Conservation (phyloP, 2,113 vertebrate genomes). For the Onychostruthus taczanowskii region DNA sequence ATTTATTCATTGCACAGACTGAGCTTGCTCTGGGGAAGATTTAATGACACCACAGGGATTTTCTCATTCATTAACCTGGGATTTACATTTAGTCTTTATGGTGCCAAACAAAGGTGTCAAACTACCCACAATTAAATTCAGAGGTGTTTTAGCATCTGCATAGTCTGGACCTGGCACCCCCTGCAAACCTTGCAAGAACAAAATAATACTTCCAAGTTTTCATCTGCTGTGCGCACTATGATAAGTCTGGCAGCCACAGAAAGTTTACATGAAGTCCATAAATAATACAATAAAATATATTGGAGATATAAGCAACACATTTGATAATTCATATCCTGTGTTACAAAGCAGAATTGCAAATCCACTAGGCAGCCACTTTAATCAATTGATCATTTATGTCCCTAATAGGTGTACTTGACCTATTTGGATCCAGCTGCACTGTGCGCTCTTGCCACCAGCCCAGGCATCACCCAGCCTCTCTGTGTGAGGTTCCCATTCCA, state of each 20-base stretch:
- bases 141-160: not conserved
- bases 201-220: not conserved
- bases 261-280: not conserved
- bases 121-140: not conserved
- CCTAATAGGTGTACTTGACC: not conserved
- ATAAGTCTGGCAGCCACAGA: not conserved
- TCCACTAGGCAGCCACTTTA: not conserved
- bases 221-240: not conserved
- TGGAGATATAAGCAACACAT: not conserved
- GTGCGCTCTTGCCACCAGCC: not conserved
- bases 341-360: not conserved
- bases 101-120: not conserved
- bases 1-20: not conserved
- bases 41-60: slow-evolving; percentile 26
- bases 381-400: not conserved
- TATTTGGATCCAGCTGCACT: not conserved
- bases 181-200: not conserved
- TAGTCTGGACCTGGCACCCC: not conserved
- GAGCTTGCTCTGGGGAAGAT: not conserved
- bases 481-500: not conserved
- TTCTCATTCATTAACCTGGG: slow-evolving; percentile 34
- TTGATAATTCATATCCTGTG: not conserved
- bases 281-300: not conserved
- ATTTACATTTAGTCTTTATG: not conserved
- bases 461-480: not conserved